A percentile compares a stretch with the other conserved stretches of the same genome.
phyloP scores from a whole-genome alignment of 2,888 invertebrate genomes.

The Deilephila elpenor region DNA sequence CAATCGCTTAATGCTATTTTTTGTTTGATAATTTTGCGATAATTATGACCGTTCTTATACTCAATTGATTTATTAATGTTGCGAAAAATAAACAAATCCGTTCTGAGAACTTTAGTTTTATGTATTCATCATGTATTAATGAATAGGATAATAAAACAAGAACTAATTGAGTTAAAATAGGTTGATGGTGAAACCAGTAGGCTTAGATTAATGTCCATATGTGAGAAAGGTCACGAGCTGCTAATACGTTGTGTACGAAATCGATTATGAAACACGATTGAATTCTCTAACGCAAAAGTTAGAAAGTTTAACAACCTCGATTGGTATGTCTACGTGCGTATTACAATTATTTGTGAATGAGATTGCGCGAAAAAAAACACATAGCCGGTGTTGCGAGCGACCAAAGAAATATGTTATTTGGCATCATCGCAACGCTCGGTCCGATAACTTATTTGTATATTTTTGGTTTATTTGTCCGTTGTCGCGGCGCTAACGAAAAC shows the following conservation, averaged over 20 bases:
- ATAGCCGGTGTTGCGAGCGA: constrained; percentile 52
- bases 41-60: neutral
- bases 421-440: constrained; percentile 23
- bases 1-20: constrained; percentile 15
- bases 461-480: constrained; percentile 48
- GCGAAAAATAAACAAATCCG: neutral
- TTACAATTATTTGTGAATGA: constrained; percentile 62
- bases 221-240: constrained; percentile 19
- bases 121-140: too few relatives aligned
- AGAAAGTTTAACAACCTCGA: constrained; percentile 67
- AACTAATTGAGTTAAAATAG: neutral
- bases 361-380: constrained; percentile 49
- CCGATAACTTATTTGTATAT: constrained; percentile 32
- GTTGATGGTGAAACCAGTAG: constrained; percentile 32
- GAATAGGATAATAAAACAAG: neutral
- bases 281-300: constrained; percentile 40
- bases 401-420: constrained; percentile 51
- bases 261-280: constrained; percentile 26
- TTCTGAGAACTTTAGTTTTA: neutral
- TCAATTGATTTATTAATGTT: neutral
- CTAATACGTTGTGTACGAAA: constrained; percentile 22
- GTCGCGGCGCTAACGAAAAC: constrained; percentile 49
- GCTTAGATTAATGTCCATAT: constrained; percentile 26
- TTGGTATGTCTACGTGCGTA: constrained; percentile 62
- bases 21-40: constrained; percentile 17